Evolutionary conservation across 2,113 vertebrate genomes (phyloP).

Genomic region (Odocoileus hemionus): DNA sequence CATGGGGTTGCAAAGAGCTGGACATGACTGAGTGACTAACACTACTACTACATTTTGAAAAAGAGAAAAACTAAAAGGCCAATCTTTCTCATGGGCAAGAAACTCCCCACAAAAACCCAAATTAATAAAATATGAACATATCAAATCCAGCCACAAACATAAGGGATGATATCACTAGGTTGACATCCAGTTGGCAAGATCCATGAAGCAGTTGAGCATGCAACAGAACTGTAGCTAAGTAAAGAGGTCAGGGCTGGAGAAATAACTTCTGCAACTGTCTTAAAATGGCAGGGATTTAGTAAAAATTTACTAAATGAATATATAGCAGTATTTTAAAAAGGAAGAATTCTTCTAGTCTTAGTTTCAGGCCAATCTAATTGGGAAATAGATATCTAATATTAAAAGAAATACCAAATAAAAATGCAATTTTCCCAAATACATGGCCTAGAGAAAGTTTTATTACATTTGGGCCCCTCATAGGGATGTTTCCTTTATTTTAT

Average conservation of each 20-base stretch:
- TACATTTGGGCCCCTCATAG: background rate
- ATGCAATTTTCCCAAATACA: background rate
- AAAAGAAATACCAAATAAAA: constrained; percentile 10
- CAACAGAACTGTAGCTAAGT: background rate
- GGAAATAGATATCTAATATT: background rate
- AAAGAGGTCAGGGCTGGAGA: background rate
- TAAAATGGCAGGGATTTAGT: background rate
- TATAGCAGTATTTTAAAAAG: background rate
- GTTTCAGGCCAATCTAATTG: background rate
- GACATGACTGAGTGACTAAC: background rate
- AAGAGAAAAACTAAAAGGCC: background rate
- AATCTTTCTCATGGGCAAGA: background rate
- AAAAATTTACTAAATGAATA: background rate
- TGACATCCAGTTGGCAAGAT: background rate
- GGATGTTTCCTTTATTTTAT: background rate
- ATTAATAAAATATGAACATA: background rate
- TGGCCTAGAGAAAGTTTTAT: background rate
- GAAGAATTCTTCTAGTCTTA: background rate
- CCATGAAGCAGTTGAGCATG: background rate
- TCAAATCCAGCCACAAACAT: background rate
- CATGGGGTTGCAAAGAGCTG: background rate
- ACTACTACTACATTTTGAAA: background rate
- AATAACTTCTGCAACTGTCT: background rate
- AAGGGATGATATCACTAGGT: background rate
- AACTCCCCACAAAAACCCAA: background rate